Evolutionary conservation across 2,888 invertebrate species (phyloP), one percentile per base, ranked within the genome.

Genomic region (Mactromeris polynyma): DNA sequence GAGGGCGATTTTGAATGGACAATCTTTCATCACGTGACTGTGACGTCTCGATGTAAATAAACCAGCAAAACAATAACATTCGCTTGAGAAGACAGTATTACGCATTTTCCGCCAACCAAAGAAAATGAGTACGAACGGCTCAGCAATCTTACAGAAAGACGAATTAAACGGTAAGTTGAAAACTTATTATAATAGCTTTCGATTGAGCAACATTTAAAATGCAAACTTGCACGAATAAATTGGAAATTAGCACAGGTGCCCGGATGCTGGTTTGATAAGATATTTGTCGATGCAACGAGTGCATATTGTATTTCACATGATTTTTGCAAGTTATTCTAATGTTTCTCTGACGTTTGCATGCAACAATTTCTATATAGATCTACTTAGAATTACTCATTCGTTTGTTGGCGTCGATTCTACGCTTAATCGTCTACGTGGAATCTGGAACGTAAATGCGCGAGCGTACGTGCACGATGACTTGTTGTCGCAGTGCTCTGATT

Each of bases 21-120:
- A 33, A 36, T 73, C 21, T 73, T 73, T 73, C 19, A 17, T 38
- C 89, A 89, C 83, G 86, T 89, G 86, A 54, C n/a, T 64, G 83
- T 79, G 83, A 89, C 89, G 87, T 89, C 40, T 83, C 46, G 42
- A 88, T 82, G 89, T 89, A 89, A 89, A 89, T 86, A 89, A 88
- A 82, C 83, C 85, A 83, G 83, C 85, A 89, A 84, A 90, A 85
- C 89, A 90, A 90, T 87, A 90, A 87, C 73, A 83, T 64, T 69
- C 73, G 73, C 51, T 42, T 0, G 11, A 73, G 73, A 73, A 73
- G 33, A n/a, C n/a, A 9, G n/a, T 73, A 73, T 33, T 73, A 73
- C 73, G 73, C 73, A 73, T 58, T 64, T 73, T 73, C 73, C 31
- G 73, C 19, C 19, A 19, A 73, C 14, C 73, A 73, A 73, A 33